Percentiles rank a stretch among this genome's conserved stretches.
These are phyloP conservation scores for Acrocephalus scirpaceus DNA, from an alignment of 2,797 vertebrate species.

Conservation along the genomic window DNA sequence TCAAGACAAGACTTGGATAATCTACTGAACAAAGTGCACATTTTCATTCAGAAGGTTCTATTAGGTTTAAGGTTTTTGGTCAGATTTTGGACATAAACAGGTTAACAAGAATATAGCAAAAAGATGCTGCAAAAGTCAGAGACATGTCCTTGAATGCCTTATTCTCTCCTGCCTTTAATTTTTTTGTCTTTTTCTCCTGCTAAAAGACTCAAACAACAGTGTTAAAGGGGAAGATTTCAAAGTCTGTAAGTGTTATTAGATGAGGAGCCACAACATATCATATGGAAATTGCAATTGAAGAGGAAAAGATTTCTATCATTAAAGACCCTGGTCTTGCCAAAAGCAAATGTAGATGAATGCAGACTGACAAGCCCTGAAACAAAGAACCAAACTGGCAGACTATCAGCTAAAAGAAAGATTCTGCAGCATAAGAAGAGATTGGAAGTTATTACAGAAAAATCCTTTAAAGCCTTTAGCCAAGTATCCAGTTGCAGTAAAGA, in stretches of 20 bases:
- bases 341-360: constrained; percentile 53
- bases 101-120: not conserved
- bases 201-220: not conserved
- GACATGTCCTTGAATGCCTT: not conserved
- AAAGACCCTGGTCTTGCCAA: constrained; percentile 25
- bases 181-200: not conserved
- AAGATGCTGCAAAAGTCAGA: not conserved
- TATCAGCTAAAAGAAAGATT: constrained; percentile 39
- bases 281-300: not conserved
- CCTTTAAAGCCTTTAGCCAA: constrained; percentile 33
- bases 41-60: not conserved
- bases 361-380: constrained; percentile 41
- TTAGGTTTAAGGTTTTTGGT: not conserved
- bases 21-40: not conserved
- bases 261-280: not conserved
- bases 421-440: not conserved
- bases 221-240: constrained; percentile 3
- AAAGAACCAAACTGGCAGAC: constrained; percentile 20
- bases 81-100: not conserved
- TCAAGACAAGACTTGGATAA: not conserved
- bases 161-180: not conserved
- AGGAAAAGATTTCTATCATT: constrained; percentile 37
- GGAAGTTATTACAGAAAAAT: constrained; percentile 43
- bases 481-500: constrained; percentile 5
- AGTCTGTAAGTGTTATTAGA: not conserved